These are phyloP conservation scores for Ectropis grisescens DNA, from an alignment of 1,140 invertebrate species.

Conservation along the genomic window DNA sequence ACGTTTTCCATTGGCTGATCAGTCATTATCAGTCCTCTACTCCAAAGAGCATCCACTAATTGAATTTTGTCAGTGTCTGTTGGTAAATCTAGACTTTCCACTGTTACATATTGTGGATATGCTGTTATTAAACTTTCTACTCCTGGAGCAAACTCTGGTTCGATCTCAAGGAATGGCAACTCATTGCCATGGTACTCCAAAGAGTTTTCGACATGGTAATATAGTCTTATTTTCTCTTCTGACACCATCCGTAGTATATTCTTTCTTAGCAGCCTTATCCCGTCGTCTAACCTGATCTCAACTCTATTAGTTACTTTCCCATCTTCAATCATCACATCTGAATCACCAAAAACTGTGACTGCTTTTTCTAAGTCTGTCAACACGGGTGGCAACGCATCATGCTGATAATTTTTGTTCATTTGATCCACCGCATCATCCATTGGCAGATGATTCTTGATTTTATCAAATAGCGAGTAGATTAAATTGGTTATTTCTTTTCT, in stretches of 20 bases:
- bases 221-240: conserved; percentile 76
- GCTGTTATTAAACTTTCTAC: conserved; percentile 78
- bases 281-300: conserved; percentile 78
- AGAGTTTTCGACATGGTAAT: conserved; percentile 88
- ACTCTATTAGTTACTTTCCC: conserved; percentile 74
- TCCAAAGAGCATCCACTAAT: conserved; percentile 47
- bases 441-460: conserved; percentile 76
- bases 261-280: conserved; percentile 78
- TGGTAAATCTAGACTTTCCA: conserved; percentile 79
- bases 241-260: conserved; percentile 81
- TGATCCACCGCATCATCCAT: conserved; percentile 89
- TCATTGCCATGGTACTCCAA: conserved; percentile 87
- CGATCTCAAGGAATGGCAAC: conserved; percentile 82
- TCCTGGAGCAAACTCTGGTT: conserved; percentile 73
- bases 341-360: conserved; percentile 78
- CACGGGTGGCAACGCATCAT: conserved; percentile 89
- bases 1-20: conserved; percentile 51
- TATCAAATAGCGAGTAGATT: conserved; percentile 74
- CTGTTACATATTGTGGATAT: conserved; percentile 83
- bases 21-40: conserved; percentile 48
- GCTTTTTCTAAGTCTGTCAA: conserved; percentile 75
- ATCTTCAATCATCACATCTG: conserved; percentile 76
- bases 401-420: conserved; percentile 85
- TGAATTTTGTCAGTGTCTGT: conserved; percentile 74
- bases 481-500: conserved; percentile 72